Evolutionary conservation across 2,113 vertebrate species (phyloP).

Genomic region (Silurus glanis): DNA sequence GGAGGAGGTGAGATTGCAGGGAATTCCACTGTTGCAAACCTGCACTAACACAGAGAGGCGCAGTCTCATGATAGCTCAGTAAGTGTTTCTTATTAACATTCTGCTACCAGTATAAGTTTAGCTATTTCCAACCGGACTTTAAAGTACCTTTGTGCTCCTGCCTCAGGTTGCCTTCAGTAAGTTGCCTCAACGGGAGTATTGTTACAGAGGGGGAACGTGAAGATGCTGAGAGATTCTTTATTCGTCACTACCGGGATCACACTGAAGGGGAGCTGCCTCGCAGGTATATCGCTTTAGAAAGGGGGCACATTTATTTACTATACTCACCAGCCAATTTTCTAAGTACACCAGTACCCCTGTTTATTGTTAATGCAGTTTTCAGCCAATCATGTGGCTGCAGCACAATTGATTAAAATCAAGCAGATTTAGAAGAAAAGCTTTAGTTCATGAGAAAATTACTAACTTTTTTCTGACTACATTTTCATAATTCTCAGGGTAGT

Average conservation of each 20-base stretch:
- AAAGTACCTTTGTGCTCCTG: not conserved
- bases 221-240: constrained; percentile 95
- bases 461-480: not conserved
- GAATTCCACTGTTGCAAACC: constrained; percentile 90
- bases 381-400: not conserved
- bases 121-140: not conserved
- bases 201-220: constrained; percentile 87
- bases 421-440: not conserved
- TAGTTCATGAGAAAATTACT: not conserved
- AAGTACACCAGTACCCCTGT: not conserved
- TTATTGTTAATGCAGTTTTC: not conserved
- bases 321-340: not conserved
- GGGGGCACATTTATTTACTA: not conserved
- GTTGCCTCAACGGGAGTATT: constrained; percentile 88
- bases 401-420: not conserved
- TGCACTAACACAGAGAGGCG: constrained; percentile 90
- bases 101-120: not conserved
- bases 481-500: not conserved
- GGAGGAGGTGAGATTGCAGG: constrained; percentile 90
- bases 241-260: constrained; percentile 86
- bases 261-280: constrained; percentile 87
- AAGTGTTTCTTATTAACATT: constrained; percentile 51
- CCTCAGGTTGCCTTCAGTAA: constrained; percentile 85
- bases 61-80: constrained; percentile 89
- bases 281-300: constrained; percentile 71